Evolutionary conservation across 2,113 vertebrate genomes (phyloP), one percentile per base, ranked within the genome.

Genomic region (Bathybates hornii): DNA sequence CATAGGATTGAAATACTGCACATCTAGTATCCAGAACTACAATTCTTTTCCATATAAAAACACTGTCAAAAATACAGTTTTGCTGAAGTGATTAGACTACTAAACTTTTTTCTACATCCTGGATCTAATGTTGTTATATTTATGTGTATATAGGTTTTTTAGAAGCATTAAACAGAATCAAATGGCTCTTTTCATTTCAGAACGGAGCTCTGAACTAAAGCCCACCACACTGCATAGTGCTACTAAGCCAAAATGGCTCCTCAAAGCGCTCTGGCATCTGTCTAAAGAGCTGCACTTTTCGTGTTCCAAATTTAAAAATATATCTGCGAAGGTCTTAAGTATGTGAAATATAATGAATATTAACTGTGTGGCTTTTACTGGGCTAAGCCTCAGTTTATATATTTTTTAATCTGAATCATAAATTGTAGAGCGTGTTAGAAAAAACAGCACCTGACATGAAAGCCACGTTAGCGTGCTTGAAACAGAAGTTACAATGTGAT

Each of bases 401-500:
- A 21, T 84, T 73, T 82, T 41, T 56, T 24, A 68, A 21, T 83
- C 59, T 78, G 29, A 50, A 45, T 48, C 82, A 32, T 29, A 86
- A 73, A 86, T 80, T 52, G 16, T 73, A 19, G 59, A 45, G 41
- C 4, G 2, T 9, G 56, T 81, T 21, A 66, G 32, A 81, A 84
- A 88, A 87, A 80, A 34, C 19, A 27, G 82, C 13, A 71, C 68
- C 48, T 61, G 79, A 83, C 88, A 79, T 90, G 6, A 88, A 90
- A 78, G 84, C 16, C 17, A 45, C 57, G 59, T 29, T 36, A 71
- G 32, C 45, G 6, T 73, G 29, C 66, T 80, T 84, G 80, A 76
- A 78, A 90, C 10, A 83, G 66, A 41, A 78, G 87, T 83, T 56
- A 71, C 80, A 90, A 66, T 87, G 81, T 57, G 63, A 87, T 79